These are phyloP conservation scores for Limanda limanda DNA, from an alignment of 2,113 vertebrate species.

Conservation along the genomic window DNA sequence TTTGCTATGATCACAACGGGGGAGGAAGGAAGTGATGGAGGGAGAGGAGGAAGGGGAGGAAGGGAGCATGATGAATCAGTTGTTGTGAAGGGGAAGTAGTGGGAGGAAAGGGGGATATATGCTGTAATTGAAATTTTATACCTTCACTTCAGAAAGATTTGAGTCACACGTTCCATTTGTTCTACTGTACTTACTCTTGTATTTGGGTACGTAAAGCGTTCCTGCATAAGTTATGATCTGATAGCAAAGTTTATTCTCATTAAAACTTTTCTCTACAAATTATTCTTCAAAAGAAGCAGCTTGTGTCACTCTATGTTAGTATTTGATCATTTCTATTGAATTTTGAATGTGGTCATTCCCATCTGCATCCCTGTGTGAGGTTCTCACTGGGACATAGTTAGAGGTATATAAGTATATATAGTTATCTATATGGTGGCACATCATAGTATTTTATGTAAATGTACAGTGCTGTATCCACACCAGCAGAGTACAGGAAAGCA, in stretches of 20 bases:
- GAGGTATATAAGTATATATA: background rate
- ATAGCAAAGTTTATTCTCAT: background rate
- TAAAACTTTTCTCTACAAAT: background rate
- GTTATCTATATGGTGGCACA: too few species aligned
- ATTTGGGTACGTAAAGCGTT: background rate
- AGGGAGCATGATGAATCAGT: slow-evolving; percentile 2
- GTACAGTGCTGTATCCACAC: too few species aligned
- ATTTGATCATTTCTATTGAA: background rate
- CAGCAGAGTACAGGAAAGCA: too few species aligned
- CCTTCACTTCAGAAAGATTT: background rate
- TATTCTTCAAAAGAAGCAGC: too few species aligned
- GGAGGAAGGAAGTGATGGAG: background rate
- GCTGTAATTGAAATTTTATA: background rate
- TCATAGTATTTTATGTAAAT: too few species aligned
- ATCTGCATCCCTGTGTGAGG: background rate
- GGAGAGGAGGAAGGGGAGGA: background rate
- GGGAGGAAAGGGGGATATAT: background rate
- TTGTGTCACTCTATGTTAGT: background rate
- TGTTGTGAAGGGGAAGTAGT: background rate
- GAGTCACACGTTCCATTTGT: background rate
- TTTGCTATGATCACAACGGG: background rate
- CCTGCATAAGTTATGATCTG: background rate
- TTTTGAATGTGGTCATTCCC: background rate
- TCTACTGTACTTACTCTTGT: background rate
- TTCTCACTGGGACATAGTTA: too few species aligned